phyloP scores from a whole-genome alignment of 1,140 invertebrate genomes.

The Zophobas morio region DNA sequence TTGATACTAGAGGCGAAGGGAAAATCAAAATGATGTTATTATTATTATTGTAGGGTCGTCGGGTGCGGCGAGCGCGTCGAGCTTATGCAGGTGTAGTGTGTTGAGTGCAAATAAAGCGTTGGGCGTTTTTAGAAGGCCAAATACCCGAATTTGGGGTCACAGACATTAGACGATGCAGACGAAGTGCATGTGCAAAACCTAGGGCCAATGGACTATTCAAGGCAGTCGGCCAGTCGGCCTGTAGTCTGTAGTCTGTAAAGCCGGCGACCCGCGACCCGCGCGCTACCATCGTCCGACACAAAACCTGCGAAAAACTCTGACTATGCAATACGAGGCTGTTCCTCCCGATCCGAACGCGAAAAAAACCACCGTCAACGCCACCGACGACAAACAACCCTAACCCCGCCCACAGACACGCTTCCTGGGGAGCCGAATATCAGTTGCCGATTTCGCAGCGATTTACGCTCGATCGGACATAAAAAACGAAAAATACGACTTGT shows the following conservation, averaged over 20 bases:
- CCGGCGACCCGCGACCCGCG: constrained; percentile 42
- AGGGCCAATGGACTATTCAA: constrained; percentile 66
- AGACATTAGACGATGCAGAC: constrained; percentile 65
- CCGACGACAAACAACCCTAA: not conserved
- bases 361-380: not conserved
- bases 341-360: not conserved
- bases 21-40: not conserved
- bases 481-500: no score
- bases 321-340: constrained; percentile 1
- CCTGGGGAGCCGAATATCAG: not conserved
- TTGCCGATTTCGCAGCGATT: not conserved
- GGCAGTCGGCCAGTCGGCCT: constrained; percentile 63
- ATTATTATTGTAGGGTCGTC: no score
- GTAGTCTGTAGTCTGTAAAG: constrained; percentile 42
- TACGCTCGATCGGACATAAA: no score
- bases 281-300: constrained; percentile 14
- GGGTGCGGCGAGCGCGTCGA: not conserved
- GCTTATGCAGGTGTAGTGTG: constrained; percentile 37
- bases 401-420: not conserved
- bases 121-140: constrained; percentile 60
- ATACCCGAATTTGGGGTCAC: constrained; percentile 65
- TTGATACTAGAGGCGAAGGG: not conserved
- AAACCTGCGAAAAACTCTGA: constrained; percentile 13
- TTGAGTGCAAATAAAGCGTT: constrained; percentile 29
- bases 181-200: constrained; percentile 62